phyloP scores from a whole-genome alignment of 2,113 vertebrate species.

The Sitta europaea region DNA sequence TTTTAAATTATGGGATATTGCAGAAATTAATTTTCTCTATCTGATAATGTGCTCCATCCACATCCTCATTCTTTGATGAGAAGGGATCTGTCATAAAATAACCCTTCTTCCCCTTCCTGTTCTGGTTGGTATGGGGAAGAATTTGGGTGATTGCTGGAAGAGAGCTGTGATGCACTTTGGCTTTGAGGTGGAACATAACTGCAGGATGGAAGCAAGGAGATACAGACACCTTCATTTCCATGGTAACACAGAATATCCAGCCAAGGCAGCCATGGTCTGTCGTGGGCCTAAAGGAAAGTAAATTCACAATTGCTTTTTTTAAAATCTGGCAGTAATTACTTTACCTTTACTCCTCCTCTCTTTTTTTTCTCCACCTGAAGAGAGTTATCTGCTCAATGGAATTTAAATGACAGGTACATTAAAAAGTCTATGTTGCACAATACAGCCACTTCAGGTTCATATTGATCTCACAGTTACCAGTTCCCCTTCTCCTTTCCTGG shows the following conservation, averaged over 20 bases:
- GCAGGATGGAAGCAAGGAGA: neutral
- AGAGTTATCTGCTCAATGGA: neutral
- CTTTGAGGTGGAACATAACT: neutral
- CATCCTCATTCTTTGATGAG: neutral
- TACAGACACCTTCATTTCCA: neutral
- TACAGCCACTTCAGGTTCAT: neutral
- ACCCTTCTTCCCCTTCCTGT: neutral
- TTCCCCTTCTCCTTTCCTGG: conserved; percentile 19
- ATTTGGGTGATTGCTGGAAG: neutral
- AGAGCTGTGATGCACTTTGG: neutral
- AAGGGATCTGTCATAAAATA: neutral
- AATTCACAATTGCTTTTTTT: neutral
- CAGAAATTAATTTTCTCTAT: neutral
- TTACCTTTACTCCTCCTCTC: neutral
- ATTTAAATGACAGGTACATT: neutral
- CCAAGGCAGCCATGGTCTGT: neutral
- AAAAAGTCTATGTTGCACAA: neutral
- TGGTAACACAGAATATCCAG: neutral
- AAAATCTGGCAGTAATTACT: neutral
- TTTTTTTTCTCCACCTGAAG: neutral
- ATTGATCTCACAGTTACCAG: neutral
- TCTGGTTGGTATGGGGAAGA: neutral
- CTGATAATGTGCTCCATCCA: neutral
- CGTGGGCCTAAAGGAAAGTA: neutral
- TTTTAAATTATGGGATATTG: neutral